phyloP scores from a whole-genome alignment of 1,140 invertebrate genomes.

The Papilio polytes region DNA sequence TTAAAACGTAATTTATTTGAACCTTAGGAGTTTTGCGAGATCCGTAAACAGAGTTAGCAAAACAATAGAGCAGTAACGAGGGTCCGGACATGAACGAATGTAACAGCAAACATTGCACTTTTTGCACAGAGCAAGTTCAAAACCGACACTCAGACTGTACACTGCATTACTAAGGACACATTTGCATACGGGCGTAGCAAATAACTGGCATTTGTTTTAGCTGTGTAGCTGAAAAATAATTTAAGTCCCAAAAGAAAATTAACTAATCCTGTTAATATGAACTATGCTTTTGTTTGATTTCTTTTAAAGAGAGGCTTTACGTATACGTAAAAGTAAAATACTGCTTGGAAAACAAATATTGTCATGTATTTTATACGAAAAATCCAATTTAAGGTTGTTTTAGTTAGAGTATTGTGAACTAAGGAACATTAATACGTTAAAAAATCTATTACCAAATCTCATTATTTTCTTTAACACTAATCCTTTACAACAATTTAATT shows the following conservation, averaged over 20 bases:
- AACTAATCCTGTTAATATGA: not conserved
- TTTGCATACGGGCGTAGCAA: slow-evolving; percentile 7
- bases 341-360: no score
- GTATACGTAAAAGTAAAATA: no score
- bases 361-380: no score
- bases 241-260: not conserved
- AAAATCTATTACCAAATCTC: not conserved
- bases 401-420: no score
- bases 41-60: slow-evolving; percentile 24
- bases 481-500: slow-evolving; percentile 43
- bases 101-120: slow-evolving; percentile 25
- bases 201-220: not conserved
- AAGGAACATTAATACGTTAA: slow-evolving; percentile 33
- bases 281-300: not conserved
- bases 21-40: not conserved
- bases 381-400: no score
- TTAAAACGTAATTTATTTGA: slow-evolving; percentile 15
- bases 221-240: not conserved
- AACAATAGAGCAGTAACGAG: slow-evolving; percentile 25
- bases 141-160: slow-evolving; percentile 1
- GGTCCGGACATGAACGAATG: not conserved
- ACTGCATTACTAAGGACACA: not conserved
- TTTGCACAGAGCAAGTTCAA: slow-evolving; percentile 2
- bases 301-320: not conserved
- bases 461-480: slow-evolving; percentile 40